These are phyloP conservation scores for Drosophila ogumai DNA, from an alignment of 1,140 invertebrate genomes.

Conservation along the genomic window DNA sequence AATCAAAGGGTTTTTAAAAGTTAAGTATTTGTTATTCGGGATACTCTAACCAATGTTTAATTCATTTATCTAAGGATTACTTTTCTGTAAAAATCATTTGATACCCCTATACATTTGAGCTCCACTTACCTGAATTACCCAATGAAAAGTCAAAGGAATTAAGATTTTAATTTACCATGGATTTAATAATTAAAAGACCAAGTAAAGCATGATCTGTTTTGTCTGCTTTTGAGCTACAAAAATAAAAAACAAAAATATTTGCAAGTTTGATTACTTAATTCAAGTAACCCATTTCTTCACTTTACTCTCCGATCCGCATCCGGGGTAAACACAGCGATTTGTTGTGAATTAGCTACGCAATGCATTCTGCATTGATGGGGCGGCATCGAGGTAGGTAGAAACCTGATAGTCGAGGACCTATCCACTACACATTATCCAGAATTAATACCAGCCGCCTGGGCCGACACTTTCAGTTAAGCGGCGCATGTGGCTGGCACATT, in stretches of 20 bases:
- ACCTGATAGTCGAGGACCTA: conserved; percentile 34
- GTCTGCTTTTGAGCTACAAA: background rate
- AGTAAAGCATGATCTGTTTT: background rate
- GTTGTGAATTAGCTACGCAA: conserved; percentile 40
- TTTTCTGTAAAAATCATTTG: background rate
- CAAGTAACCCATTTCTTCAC: too few relatives aligned
- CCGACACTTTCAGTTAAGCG: conserved; percentile 73
- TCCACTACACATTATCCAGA: conserved; percentile 17
- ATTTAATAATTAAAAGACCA: too few relatives aligned
- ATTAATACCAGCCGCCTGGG: conserved; percentile 31
- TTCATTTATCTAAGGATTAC: accelerated
- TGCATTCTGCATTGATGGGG: conserved; percentile 63
- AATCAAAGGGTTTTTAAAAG: background rate
- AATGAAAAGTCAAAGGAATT: too few relatives aligned
- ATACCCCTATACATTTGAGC: background rate
- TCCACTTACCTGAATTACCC: background rate
- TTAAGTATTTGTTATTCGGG: background rate
- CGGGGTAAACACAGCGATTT: conserved; percentile 29
- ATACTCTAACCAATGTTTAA: background rate
- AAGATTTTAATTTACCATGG: too few relatives aligned
- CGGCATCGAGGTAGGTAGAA: conserved; percentile 61
- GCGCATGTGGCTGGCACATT: conserved; percentile 76
- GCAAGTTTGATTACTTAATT: background rate
- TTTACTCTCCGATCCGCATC: background rate
- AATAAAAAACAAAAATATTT: background rate